Evolutionary conservation across 2,888 invertebrate genomes (phyloP), one percentile per base, ranked within the genome.

Genomic region (Serripes groenlandicus): DNA sequence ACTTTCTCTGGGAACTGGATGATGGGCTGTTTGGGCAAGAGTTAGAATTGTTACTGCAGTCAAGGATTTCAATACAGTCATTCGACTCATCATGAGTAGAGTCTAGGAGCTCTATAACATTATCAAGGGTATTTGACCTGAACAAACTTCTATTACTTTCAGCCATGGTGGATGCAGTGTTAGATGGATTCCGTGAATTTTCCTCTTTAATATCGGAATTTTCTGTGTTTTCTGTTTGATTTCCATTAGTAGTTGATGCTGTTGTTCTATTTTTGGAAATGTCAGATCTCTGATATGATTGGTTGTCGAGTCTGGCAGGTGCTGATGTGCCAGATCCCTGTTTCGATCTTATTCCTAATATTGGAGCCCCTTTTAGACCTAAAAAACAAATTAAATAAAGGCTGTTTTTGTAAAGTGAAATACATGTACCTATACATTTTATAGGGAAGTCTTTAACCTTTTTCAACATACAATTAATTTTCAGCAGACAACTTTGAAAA

Each of bases 261-360:
- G 15, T 9, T 26, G 37, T 23, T 42, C 9, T 26, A 3, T 35
- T 66, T 23, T 7, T 66, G n/a, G 37, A 23, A 15, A 3, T 23
- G 3, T 28, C 11, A 23, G 66, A 2, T 42, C 66, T 66, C 23
- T n/a, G 37, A 15, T 66, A 26, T 42, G 68, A 66, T 37, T 37
- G 66, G 75, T 75, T 80, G 79, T 75, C 71, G 79, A 64, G 79
- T 60, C 79, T 79, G 79, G 85, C 79, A 32, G 71, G 28, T 71
- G 70, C 23, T 37, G 30, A 28, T 28, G 66, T 23, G 23, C 23
- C 23, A 42, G 69, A 11, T 11, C 15, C n/a, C 3, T 28, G 35
- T 49, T 28, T 62, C 15, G 58, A 32, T 15, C 32, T 35, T 60
- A 71, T 21, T 28, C 49, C 54, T 56, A 58, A 60, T 26, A 37